Evolutionary conservation across 2,797 vertebrate genomes (phyloP).

Genomic region (Oreonectes daqikongensis): DNA sequence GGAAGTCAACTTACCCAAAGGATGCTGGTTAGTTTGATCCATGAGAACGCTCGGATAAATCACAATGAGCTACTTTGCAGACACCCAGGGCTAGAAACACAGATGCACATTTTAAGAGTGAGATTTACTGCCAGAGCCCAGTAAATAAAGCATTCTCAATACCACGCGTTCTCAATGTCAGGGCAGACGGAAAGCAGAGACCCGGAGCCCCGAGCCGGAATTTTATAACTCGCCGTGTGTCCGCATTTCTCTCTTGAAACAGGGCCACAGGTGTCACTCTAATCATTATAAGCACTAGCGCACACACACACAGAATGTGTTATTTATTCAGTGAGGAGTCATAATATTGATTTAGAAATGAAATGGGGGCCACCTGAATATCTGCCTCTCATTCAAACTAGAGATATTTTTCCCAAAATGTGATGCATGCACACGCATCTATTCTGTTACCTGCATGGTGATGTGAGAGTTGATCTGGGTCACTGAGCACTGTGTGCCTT

Average conservation of each 20-base stretch:
- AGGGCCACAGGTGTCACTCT: conserved; percentile 47
- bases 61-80: conserved; percentile 42
- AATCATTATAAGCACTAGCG: conserved; percentile 18
- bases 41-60: conserved; percentile 35
- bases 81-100: conserved; percentile 34
- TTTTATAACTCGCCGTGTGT: conserved; percentile 4
- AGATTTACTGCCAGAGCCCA: conserved; percentile 42
- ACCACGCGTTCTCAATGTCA: conserved; percentile 42
- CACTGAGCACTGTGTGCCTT: conserved; percentile 28
- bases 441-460: conserved; percentile 26
- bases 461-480: conserved; percentile 33
- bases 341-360: conserved; percentile 42
- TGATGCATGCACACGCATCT: conserved; percentile 2
- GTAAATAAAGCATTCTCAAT: conserved; percentile 47
- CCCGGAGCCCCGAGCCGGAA: background rate
- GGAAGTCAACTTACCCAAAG: conserved; percentile 18
- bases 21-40: conserved; percentile 34
- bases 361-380: conserved; percentile 40
- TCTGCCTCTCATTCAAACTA: conserved; percentile 4
- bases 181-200: conserved; percentile 24
- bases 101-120: conserved; percentile 37
- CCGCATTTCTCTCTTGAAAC: conserved; percentile 3
- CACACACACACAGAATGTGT: conserved; percentile 39
- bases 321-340: conserved; percentile 50
- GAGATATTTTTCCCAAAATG: conserved; percentile 10